Conservation (phyloP, 2,113 vertebrate species). For the Tychaedon coryphoeus region DNA sequence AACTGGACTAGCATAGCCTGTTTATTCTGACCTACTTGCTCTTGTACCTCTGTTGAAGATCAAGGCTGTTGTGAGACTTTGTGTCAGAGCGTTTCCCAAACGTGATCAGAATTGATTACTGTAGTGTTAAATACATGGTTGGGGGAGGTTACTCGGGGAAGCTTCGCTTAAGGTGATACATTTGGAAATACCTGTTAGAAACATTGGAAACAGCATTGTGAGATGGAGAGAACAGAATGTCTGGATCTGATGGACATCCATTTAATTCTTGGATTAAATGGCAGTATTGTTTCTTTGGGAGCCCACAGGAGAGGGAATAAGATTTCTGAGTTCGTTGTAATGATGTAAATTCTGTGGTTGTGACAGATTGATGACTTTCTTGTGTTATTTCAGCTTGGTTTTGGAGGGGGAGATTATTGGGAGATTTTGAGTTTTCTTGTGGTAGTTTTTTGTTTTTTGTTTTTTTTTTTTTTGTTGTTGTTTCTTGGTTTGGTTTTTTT, state of each 20-base stretch:
- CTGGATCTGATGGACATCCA: background rate
- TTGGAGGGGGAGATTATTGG: background rate
- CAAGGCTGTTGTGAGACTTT: background rate
- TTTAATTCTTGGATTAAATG: background rate
- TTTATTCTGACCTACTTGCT: background rate
- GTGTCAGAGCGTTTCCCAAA: background rate
- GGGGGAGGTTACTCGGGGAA: background rate
- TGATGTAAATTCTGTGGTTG: background rate
- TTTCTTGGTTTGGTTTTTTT: too few species aligned
- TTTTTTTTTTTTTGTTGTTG: background rate
- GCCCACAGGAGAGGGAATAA: background rate
- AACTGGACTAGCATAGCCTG: background rate
- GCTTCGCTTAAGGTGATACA: fast-evolving
- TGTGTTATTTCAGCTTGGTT: background rate
- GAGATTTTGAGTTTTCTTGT: background rate
- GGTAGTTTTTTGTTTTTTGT: background rate
- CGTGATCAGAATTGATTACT: background rate
- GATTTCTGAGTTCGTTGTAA: background rate
- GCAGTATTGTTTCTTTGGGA: background rate
- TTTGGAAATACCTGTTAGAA: background rate
- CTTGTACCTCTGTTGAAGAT: fast-evolving
- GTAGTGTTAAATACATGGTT: background rate
- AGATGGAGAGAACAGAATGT: background rate
- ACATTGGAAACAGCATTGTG: background rate
- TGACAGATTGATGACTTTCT: background rate